A percentile compares a stretch with the other conserved stretches of the same genome.
phyloP scores from a whole-genome alignment of 2,113 vertebrate species.

The Poecile atricapillus region DNA sequence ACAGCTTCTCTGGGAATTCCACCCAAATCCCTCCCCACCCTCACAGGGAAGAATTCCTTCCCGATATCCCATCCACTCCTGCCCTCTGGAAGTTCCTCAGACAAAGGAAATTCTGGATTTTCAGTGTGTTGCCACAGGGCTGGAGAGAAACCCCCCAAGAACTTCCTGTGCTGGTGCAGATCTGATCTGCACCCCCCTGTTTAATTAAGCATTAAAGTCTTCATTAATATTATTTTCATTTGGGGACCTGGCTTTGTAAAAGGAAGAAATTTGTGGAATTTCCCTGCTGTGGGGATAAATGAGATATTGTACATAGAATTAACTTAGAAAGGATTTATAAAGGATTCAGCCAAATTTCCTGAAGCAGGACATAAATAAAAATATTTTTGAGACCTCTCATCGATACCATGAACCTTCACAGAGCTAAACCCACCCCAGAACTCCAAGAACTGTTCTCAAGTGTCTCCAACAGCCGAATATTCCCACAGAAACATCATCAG shows the following conservation, averaged over 20 bases:
- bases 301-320: not conserved
- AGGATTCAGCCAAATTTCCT: not conserved
- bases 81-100: not conserved
- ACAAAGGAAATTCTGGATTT: not conserved
- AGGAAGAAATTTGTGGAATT: not conserved
- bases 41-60: not conserved
- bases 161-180: not conserved
- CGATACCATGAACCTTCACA: not conserved
- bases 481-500: not conserved
- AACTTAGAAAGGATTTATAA: not conserved
- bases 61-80: rapidly evolving
- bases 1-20: not conserved
- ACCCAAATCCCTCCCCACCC: not conserved
- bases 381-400: not conserved
- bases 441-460: too few species aligned
- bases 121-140: not conserved
- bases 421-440: not conserved
- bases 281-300: not conserved
- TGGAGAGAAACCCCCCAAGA: not conserved
- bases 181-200: not conserved
- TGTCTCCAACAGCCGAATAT: not conserved
- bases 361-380: not conserved
- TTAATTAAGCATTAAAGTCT: not conserved
- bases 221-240: not conserved
- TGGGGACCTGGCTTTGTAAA: not conserved